phyloP scores from a whole-genome alignment of 1,140 invertebrate species.

The Mya arenaria region DNA sequence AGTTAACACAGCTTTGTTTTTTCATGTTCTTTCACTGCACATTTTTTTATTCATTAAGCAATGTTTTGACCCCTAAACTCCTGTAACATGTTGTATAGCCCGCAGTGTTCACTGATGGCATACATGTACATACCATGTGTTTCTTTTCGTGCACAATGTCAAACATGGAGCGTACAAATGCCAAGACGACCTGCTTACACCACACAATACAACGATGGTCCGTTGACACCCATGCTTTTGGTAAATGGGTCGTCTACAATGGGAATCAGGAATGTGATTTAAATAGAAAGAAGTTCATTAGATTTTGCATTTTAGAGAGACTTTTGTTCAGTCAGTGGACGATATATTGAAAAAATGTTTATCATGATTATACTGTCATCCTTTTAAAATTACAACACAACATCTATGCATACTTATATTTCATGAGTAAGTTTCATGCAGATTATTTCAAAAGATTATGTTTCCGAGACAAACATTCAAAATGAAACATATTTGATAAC shows the following conservation, averaged over 20 bases:
- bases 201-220: slow-evolving; percentile 88
- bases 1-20: too few relatives aligned
- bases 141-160: slow-evolving; percentile 86
- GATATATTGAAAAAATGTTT: neutral
- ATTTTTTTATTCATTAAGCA: too few relatives aligned
- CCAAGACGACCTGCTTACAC: slow-evolving; percentile 93
- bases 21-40: too few relatives aligned
- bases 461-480: too few relatives aligned
- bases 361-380: neutral
- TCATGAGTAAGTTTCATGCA: too few relatives aligned
- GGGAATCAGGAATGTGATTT: slow-evolving; percentile 73
- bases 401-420: too few relatives aligned
- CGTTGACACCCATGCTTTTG: slow-evolving; percentile 92
- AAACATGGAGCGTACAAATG: slow-evolving; percentile 90
- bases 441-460: too few relatives aligned
- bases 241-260: slow-evolving; percentile 89
- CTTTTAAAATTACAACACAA: neutral
- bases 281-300: slow-evolving; percentile 56
- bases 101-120: too few relatives aligned
- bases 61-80: too few relatives aligned
- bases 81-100: too few relatives aligned
- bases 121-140: slow-evolving; percentile 76
- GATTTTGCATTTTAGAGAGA: neutral
- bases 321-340: neutral
- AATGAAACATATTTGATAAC: too few relatives aligned